phyloP scores from a whole-genome alignment of 2,888 invertebrate genomes.

The Molorchus minor region DNA sequence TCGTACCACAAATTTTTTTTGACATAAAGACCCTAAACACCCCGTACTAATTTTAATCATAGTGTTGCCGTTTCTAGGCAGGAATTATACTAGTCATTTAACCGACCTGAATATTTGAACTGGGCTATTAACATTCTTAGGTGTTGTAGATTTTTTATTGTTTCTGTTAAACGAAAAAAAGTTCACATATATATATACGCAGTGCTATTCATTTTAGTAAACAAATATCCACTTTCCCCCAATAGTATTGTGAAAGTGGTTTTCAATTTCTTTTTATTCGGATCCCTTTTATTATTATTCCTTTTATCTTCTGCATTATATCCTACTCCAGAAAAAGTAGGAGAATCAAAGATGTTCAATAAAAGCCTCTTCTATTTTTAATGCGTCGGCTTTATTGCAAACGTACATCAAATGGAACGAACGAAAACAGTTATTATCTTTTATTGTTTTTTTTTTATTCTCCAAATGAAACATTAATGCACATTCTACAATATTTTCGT shows the following conservation, averaged over 20 bases:
- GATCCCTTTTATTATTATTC: constrained; percentile 27
- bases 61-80: too few species aligned
- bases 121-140: too few species aligned
- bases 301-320: constrained; percentile 26
- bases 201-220: constrained; percentile 10
- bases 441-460: not conserved
- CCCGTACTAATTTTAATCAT: too few species aligned
- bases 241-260: constrained; percentile 23
- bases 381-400: constrained; percentile 18
- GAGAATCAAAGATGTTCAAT: constrained; percentile 24
- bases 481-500: too few species aligned
- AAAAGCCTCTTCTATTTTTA: constrained; percentile 21
- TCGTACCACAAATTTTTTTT: too few species aligned
- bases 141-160: too few species aligned
- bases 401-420: constrained; percentile 18
- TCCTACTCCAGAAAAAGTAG: constrained; percentile 20
- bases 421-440: constrained; percentile 15
- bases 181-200: constrained; percentile 16
- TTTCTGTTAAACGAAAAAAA: too few species aligned
- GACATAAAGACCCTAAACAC: too few species aligned
- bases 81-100: too few species aligned
- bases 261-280: constrained; percentile 28
- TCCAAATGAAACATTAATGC: too few species aligned
- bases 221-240: constrained; percentile 22
- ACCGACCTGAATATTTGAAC: too few species aligned